Evolutionary conservation across 2,888 invertebrate genomes (phyloP).

Genomic region (Melieria omissa): DNA sequence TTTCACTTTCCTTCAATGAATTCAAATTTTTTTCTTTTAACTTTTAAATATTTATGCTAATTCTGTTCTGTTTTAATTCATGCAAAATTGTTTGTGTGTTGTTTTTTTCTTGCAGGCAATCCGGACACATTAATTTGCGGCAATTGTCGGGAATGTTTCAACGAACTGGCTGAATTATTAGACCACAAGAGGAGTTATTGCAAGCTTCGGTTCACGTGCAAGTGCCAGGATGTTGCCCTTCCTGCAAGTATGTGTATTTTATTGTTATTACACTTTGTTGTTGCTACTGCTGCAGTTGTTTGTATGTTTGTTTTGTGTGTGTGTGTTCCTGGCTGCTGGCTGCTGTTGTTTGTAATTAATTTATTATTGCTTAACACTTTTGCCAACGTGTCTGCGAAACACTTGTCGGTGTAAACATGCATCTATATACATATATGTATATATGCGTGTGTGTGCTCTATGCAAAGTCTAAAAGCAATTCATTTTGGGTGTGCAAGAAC

Average conservation of each 20-base stretch:
- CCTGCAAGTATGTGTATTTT: constrained; percentile 66
- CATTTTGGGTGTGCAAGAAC: background rate
- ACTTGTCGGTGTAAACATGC: constrained; percentile 20
- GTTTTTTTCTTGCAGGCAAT: constrained; percentile 69
- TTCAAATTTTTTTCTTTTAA: no score
- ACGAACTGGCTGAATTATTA: constrained; percentile 77
- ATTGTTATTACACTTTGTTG: constrained; percentile 57
- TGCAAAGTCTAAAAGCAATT: constrained; percentile 6
- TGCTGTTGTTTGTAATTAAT: constrained; percentile 59
- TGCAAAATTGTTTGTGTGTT: constrained; percentile 30
- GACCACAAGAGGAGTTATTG: constrained; percentile 81
- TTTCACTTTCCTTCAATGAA: no score
- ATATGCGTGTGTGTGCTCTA: background rate
- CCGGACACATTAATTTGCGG: constrained; percentile 84
- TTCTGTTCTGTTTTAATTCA: background rate
- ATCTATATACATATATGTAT: background rate
- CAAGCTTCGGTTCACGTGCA: constrained; percentile 78
- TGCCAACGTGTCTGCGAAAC: constrained; percentile 37
- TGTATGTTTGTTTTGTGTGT: background rate
- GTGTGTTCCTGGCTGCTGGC: constrained; percentile 32
- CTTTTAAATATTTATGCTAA: no score
- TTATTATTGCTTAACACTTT: constrained; percentile 65
- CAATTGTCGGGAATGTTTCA: constrained; percentile 80
- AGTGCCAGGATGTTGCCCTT: constrained; percentile 71
- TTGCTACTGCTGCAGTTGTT: constrained; percentile 43